Percentiles rank a stretch among this genome's conserved stretches.
Conservation (phyloP, 2,888 invertebrate genomes). For the Drosophila pseudotalamancana region DNA sequence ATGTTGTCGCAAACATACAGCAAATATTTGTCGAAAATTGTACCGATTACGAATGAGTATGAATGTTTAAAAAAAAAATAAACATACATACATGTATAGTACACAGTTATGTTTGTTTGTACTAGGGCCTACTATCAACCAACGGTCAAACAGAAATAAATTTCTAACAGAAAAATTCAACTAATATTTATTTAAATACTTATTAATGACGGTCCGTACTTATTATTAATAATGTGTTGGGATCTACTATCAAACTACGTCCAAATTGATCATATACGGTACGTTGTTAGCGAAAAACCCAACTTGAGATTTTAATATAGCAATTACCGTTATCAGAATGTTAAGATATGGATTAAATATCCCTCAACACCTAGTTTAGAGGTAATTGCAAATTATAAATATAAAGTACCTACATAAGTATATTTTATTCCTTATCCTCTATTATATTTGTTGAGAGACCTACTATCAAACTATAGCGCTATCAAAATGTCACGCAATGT, state of each 20-base stretch:
- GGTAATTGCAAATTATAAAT: slow-evolving; percentile 16
- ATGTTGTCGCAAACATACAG: slow-evolving; percentile 28
- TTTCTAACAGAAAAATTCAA: too few relatives aligned
- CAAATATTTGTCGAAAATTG: slow-evolving; percentile 11
- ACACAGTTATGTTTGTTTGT: slow-evolving; percentile 37
- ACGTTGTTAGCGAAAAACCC: slow-evolving; percentile 74
- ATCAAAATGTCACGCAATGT: slow-evolving; percentile 44
- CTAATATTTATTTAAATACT: not conserved
- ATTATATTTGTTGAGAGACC: slow-evolving; percentile 38
- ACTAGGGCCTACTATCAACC: slow-evolving; percentile 70
- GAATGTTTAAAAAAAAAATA: not conserved
- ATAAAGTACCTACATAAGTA: too few relatives aligned
- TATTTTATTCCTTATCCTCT: not conserved
- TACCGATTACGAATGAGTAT: slow-evolving; percentile 8
- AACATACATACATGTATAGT: not conserved
- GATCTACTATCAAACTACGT: slow-evolving; percentile 74
- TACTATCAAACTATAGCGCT: slow-evolving; percentile 57
- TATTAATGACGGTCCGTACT: not conserved
- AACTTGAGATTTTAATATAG: slow-evolving; percentile 43
- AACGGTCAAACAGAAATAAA: slow-evolving; percentile 39
- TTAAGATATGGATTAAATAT: slow-evolving; percentile 12
- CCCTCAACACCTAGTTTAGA: slow-evolving; percentile 2
- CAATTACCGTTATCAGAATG: slow-evolving; percentile 25
- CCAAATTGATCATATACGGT: slow-evolving; percentile 35
- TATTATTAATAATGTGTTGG: slow-evolving; percentile 36